Evolutionary conservation across 2,888 invertebrate species (phyloP), one percentile per base, ranked within the genome.

Genomic region (Mayetiola destructor): DNA sequence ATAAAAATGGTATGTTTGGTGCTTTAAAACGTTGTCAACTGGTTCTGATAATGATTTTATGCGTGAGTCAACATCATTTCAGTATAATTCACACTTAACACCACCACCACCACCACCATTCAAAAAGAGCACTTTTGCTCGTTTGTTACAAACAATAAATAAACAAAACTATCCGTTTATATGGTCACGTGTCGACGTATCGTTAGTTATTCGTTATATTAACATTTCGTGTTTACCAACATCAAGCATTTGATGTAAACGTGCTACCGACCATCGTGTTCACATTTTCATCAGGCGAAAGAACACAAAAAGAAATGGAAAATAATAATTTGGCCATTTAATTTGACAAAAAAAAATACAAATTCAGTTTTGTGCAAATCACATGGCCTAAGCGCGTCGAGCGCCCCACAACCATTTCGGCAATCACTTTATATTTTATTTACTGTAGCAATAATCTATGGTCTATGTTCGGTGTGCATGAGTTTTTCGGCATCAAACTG

Each of bases 101-200:
- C n/a, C n/a, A n/a, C n/a, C n/a, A n/a, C n/a, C n/a, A n/a, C n/a
- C n/a, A n/a, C n/a, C n/a, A n/a, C n/a, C n/a, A n/a, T n/a, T n/a
- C n/a, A n/a, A n/a, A n/a, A n/a, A 48, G 48, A 27, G 27, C n/a
- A n/a, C n/a, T n/a, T n/a, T n/a, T n/a, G n/a, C n/a, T n/a, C n/a
- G n/a, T n/a, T n/a, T n/a, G n/a, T n/a, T n/a, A n/a, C n/a, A n/a
- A 27, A 48, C 48, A 48, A 48, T 27, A 48, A 48, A 48, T 16
- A 48, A 48, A 48, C 48, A 48, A 48, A n/a, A 48, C 48, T 48
- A 48, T 48, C n/a, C 48, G 48, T 48, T 48, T 48, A n/a, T n/a
- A 48, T 48, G 48, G 48, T 48, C 48, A 48, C 48, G 48, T 48
- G 48, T 48, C 48, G 27, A 27, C 48, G 14, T 48, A 6, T 37